A percentile compares a stretch with the other conserved stretches of the same genome.
These are phyloP conservation scores for Mormyrops attenuatus DNA, from an alignment of 2,797 vertebrate genomes.

Conservation along the genomic window DNA sequence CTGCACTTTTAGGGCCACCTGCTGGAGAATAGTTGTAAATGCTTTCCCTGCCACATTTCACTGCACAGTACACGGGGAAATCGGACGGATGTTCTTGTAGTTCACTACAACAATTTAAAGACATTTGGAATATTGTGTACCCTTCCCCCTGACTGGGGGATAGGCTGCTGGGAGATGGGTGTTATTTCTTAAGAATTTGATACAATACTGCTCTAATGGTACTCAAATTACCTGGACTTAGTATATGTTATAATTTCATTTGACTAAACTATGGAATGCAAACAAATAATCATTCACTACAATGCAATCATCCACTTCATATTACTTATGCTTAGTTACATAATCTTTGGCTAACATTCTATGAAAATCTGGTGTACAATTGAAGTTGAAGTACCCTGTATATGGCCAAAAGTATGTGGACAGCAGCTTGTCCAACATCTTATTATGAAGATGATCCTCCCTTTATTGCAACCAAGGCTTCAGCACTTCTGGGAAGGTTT, in stretches of 20 bases:
- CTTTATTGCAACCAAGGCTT: not conserved
- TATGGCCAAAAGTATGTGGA: not conserved
- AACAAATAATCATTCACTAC: not conserved
- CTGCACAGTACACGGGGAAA: not conserved
- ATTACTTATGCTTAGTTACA: not conserved
- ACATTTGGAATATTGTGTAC: not conserved
- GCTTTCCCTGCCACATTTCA: not conserved
- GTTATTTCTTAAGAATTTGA: not conserved
- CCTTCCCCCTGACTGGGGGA: not conserved
- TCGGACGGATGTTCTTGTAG: not conserved
- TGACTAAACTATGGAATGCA: not conserved
- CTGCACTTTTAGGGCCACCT: slow-evolving; percentile 3
- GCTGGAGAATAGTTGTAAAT: not conserved
- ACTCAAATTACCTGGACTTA: not conserved
- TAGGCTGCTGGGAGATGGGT: not conserved
- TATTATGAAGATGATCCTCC: not conserved
- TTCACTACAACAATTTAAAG: not conserved
- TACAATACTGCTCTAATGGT: not conserved
- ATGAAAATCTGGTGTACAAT: not conserved
- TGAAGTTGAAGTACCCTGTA: not conserved
- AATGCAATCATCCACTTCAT: not conserved
- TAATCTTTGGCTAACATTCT: not conserved
- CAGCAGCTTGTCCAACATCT: not conserved
- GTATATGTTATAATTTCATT: not conserved
- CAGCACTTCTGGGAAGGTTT: not conserved